Evolutionary conservation across 1,140 invertebrate species (phyloP).

Genomic region (Caenorhabditis latens): DNA sequence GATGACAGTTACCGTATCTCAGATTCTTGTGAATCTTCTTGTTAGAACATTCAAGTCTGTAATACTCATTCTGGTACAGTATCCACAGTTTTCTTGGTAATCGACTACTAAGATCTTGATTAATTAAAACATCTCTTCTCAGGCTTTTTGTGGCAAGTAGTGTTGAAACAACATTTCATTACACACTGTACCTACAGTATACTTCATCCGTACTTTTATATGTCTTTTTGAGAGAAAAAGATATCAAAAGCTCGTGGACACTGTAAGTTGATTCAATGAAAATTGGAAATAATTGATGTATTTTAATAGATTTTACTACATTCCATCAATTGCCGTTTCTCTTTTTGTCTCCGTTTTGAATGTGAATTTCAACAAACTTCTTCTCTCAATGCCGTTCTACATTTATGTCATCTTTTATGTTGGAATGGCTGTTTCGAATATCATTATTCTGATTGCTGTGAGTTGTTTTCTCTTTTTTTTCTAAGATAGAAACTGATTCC

Average conservation of each 20-base stretch:
- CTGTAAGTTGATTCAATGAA: neutral
- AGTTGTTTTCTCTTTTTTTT: neutral
- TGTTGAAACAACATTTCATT: constrained; percentile 35
- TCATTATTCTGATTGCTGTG: constrained; percentile 20
- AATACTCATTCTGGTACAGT: neutral
- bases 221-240: constrained; percentile 4
- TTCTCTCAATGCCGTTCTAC: constrained; percentile 14
- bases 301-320: neutral
- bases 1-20: neutral
- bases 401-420: constrained; percentile 39
- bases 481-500: too few relatives aligned
- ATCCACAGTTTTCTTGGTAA: constrained; percentile 38
- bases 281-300: neutral
- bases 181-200: constrained; percentile 6
- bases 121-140: neutral
- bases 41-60: constrained; percentile 6
- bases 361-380: constrained; percentile 32
- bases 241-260: constrained; percentile 14
- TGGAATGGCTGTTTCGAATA: neutral
- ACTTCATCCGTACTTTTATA: constrained; percentile 28
- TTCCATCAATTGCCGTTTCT: neutral
- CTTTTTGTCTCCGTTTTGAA: constrained; percentile 20
- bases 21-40: constrained; percentile 25
- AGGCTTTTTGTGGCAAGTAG: constrained; percentile 46
- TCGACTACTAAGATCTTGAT: neutral